phyloP scores from a whole-genome alignment of 2,113 vertebrate species.

The Myodes glareolus region DNA sequence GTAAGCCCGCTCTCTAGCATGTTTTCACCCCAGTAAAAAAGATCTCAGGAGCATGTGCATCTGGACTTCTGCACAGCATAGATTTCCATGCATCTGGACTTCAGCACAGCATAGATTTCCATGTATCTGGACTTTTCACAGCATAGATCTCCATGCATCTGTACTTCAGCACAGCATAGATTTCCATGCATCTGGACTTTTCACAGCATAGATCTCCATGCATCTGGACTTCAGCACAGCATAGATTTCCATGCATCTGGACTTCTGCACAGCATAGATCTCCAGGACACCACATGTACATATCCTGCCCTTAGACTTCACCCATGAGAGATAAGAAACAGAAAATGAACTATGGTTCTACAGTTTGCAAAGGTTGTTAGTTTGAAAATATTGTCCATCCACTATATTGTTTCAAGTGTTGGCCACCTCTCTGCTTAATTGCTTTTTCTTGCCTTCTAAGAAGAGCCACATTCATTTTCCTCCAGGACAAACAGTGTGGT shows the following conservation, averaged over 20 bases:
- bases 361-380: not conserved
- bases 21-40: not conserved
- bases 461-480: not conserved
- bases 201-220: no score
- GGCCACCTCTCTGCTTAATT: constrained; percentile 18
- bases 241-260: not conserved
- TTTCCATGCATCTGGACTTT: not conserved
- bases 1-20: not conserved
- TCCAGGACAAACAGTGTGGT: not conserved
- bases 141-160: not conserved
- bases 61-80: not conserved
- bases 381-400: not conserved
- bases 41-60: not conserved
- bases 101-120: not conserved
- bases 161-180: not conserved
- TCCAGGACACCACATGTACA: not conserved
- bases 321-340: not conserved
- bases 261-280: not conserved
- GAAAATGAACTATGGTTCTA: not conserved
- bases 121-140: not conserved
- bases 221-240: not conserved
- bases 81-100: not conserved
- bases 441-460: constrained; percentile 31
- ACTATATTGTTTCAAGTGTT: not conserved
- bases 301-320: constrained; percentile 6